Percentiles rank a stretch among this genome's conserved stretches.
Conservation (phyloP, 2,797 vertebrate species). For the Platalea minor region DNA sequence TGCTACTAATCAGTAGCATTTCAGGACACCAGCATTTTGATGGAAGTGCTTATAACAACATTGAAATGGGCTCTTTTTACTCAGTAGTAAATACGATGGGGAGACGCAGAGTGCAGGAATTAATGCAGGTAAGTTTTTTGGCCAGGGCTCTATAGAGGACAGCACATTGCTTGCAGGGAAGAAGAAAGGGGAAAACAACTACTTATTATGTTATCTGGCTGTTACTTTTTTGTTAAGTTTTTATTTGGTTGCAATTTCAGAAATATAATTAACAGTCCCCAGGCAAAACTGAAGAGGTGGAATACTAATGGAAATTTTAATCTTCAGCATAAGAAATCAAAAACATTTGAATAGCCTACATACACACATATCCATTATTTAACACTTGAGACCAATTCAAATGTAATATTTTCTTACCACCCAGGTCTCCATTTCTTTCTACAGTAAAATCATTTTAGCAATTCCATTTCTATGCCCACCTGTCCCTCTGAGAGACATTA, state of each 20-base stretch:
- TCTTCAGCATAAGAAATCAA: constrained; percentile 55
- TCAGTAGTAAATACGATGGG: not conserved
- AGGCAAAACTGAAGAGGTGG: constrained; percentile 65
- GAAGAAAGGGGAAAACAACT: not conserved
- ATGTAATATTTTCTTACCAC: constrained; percentile 31
- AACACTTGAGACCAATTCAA: constrained; percentile 48
- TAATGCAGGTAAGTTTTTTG: not conserved
- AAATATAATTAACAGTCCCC: constrained; percentile 64
- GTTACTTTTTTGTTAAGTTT: constrained; percentile 22
- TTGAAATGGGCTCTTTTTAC: not conserved
- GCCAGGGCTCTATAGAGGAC: not conserved
- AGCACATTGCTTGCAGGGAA: not conserved
- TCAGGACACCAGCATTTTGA: not conserved
- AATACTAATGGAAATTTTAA: constrained; percentile 69
- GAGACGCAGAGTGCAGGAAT: not conserved
- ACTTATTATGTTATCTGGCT: constrained; percentile 1
- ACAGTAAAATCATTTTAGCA: not conserved
- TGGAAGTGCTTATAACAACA: not conserved
- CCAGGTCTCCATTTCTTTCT: not conserved
- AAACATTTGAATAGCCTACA: constrained; percentile 48
- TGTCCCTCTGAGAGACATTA: not conserved
- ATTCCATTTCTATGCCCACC: not conserved
- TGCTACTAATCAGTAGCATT: not conserved
- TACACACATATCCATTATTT: constrained; percentile 51
- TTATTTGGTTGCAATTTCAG: constrained; percentile 51